A percentile compares a stretch with the other conserved stretches of the same genome.
These are phyloP conservation scores for Laterallus jamaicensis DNA, from an alignment of 2,113 vertebrate species.

Conservation along the genomic window DNA sequence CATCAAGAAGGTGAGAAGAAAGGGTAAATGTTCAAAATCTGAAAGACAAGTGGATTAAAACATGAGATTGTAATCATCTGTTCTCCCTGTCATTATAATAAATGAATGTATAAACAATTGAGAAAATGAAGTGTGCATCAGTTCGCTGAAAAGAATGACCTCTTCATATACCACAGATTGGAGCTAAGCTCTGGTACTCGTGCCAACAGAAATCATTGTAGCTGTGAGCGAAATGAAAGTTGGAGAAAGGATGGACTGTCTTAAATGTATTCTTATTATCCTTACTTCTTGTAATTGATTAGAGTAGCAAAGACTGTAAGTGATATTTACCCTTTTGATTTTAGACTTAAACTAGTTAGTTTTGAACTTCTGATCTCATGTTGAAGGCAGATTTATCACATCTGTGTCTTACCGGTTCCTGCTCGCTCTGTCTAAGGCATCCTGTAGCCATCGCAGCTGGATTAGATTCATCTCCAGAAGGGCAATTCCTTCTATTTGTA, in stretches of 20 bases:
- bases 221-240: neutral
- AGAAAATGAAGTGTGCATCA: neutral
- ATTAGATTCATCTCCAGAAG: slow-evolving; percentile 28
- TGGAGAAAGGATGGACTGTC: neutral
- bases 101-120: neutral
- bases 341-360: neutral
- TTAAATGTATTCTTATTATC: neutral
- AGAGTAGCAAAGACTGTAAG: neutral
- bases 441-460: neutral
- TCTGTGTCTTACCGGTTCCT: neutral
- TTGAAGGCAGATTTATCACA: neutral
- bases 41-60: neutral
- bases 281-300: neutral
- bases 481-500: neutral
- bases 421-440: neutral
- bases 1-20: neutral
- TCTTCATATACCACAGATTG: neutral
- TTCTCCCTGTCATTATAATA: neutral
- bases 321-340: neutral
- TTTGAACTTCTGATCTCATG: neutral
- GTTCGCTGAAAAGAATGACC: neutral
- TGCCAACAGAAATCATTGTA: neutral
- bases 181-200: neutral
- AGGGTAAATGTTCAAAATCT: neutral
- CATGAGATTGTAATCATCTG: neutral